A percentile compares a stretch with the other conserved stretches of the same genome.
phyloP scores from a whole-genome alignment of 2,113 vertebrate species.

The Sciurus niger region DNA sequence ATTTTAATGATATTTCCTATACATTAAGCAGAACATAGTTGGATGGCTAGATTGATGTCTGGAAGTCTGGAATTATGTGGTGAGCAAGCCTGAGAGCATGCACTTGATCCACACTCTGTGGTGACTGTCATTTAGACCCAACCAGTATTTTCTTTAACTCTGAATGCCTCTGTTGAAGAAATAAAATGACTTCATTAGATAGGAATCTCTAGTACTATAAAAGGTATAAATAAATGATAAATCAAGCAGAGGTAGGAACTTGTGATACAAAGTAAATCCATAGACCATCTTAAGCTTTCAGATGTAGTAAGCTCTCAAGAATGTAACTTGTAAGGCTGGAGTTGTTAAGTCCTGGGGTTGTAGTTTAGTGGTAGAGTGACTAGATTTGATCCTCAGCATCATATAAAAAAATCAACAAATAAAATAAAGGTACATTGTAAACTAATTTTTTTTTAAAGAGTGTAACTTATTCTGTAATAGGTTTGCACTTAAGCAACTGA shows the following conservation, averaged over 20 bases:
- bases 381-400: no score
- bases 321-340: background rate
- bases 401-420: no score
- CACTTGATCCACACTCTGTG: background rate
- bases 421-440: no score
- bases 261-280: background rate
- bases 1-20: background rate
- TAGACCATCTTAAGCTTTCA: background rate
- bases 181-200: background rate
- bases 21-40: background rate
- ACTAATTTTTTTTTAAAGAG: no score
- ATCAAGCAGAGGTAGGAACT: background rate
- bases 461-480: background rate
- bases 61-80: background rate
- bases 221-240: background rate
- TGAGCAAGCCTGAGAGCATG: fast-evolving
- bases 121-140: background rate
- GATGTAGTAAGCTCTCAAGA: background rate
- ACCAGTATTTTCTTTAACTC: background rate
- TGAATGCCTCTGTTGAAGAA: background rate
- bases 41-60: background rate
- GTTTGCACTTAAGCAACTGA: background rate
- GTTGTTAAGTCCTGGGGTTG: no score
- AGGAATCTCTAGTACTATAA: background rate
- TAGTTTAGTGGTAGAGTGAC: no score